A percentile compares a stretch with the other conserved stretches of the same genome.
phyloP scores from a whole-genome alignment of 2,797 vertebrate genomes.

The Bradypodion pumilum region DNA sequence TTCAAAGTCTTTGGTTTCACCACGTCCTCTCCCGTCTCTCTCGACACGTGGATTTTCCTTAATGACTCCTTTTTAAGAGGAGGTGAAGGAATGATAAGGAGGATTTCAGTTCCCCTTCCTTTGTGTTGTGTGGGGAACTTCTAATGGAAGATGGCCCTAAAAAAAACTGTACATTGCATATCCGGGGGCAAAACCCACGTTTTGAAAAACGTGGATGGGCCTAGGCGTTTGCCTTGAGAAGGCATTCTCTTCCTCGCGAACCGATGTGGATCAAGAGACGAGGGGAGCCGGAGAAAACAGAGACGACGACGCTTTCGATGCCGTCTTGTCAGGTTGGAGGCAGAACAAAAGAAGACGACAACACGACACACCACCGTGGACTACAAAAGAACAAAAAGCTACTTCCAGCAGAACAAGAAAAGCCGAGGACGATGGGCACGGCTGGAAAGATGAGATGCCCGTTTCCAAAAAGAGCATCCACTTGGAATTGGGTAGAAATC shows the following conservation, averaged over 20 bases:
- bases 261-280: neutral
- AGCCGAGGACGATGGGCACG: no score
- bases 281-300: neutral
- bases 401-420: neutral
- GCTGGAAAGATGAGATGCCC: no score
- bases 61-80: neutral
- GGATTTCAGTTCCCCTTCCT: neutral
- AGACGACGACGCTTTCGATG: neutral
- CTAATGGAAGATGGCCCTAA: neutral
- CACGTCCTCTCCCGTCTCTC: no score
- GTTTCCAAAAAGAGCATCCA: no score
- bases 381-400: neutral
- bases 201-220: no score
- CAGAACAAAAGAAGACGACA: slow-evolving; percentile 1
- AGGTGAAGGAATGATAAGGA: neutral
- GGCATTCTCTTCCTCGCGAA: neutral
- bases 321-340: neutral
- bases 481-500: no score
- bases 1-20: neutral
- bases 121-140: neutral
- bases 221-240: neutral
- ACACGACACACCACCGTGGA: neutral
- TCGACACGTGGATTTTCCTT: no score
- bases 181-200: no score
- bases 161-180: no score